Evolutionary conservation across 2,797 vertebrate species (phyloP).

Genomic region (Peromyscus attwateri): DNA sequence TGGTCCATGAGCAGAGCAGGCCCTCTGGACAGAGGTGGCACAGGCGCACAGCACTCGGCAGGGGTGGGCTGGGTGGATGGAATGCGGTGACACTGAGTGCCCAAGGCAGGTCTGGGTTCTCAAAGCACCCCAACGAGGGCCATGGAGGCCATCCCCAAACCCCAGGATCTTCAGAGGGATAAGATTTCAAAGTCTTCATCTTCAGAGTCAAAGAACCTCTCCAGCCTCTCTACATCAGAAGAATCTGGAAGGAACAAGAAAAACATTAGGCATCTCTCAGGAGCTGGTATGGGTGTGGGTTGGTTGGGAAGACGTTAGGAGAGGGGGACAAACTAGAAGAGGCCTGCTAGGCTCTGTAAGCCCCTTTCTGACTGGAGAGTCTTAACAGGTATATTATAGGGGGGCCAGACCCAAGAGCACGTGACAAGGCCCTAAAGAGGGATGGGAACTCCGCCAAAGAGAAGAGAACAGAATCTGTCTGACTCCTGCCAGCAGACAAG

Average conservation of each 20-base stretch:
- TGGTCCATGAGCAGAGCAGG: constrained; percentile 78
- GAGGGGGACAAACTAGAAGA: background rate
- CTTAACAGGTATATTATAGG: fast-evolving
- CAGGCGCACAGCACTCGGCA: constrained; percentile 63
- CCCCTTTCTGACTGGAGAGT: background rate
- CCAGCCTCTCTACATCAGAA: constrained; percentile 95
- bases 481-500: background rate
- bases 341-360: background rate
- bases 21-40: constrained; percentile 78
- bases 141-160: constrained; percentile 80
- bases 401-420: background rate
- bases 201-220: constrained; percentile 98
- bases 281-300: background rate
- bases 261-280: fast-evolving
- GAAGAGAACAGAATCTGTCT: background rate
- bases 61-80: constrained; percentile 78
- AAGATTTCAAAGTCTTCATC: constrained; percentile 99
- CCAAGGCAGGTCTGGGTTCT: constrained; percentile 85
- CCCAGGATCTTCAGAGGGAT: constrained; percentile 92
- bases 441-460: background rate
- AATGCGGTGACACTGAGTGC: constrained; percentile 85
- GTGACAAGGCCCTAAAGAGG: background rate
- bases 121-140: constrained; percentile 67
- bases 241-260: constrained; percentile 90
- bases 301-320: no score